Conservation (phyloP, 2,113 vertebrate species). For the Scartelaos histophorus region DNA sequence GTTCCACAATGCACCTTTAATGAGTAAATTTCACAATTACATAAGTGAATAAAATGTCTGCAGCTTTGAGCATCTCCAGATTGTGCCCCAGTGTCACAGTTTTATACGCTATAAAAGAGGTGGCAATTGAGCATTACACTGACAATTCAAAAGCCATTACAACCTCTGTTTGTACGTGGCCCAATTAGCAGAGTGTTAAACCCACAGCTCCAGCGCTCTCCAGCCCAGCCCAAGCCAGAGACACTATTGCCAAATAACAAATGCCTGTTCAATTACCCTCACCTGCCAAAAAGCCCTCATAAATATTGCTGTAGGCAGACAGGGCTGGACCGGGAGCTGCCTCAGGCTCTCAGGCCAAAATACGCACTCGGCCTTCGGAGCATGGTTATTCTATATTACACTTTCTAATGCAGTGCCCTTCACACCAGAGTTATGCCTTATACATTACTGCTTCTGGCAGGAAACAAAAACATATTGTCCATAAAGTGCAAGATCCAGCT, state of each 20-base stretch:
- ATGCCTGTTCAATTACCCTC: slow-evolving; percentile 62
- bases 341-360: slow-evolving; percentile 44
- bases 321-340: slow-evolving; percentile 42
- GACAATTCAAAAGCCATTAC: slow-evolving; percentile 46
- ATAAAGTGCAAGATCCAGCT: background rate
- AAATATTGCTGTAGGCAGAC: slow-evolving; percentile 64
- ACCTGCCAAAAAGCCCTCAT: slow-evolving; percentile 64
- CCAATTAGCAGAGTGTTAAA: slow-evolving; percentile 62
- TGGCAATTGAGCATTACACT: slow-evolving; percentile 22
- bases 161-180: slow-evolving; percentile 34
- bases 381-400: slow-evolving; percentile 25
- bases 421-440: slow-evolving; percentile 3
- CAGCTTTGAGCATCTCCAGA: background rate
- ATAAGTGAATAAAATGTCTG: slow-evolving; percentile 17
- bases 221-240: slow-evolving; percentile 36
- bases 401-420: slow-evolving; percentile 9
- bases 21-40: background rate
- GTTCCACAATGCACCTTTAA: no score
- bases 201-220: slow-evolving; percentile 42
- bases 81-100: slow-evolving; percentile 3
- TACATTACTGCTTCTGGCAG: slow-evolving; percentile 10
- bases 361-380: slow-evolving; percentile 31
- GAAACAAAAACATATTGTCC: background rate
- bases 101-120: slow-evolving; percentile 3
- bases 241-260: slow-evolving; percentile 61